Percentiles rank a stretch among this genome's conserved stretches.
phyloP scores from a whole-genome alignment of 2,113 vertebrate species.

The Spermophilus dauricus region DNA sequence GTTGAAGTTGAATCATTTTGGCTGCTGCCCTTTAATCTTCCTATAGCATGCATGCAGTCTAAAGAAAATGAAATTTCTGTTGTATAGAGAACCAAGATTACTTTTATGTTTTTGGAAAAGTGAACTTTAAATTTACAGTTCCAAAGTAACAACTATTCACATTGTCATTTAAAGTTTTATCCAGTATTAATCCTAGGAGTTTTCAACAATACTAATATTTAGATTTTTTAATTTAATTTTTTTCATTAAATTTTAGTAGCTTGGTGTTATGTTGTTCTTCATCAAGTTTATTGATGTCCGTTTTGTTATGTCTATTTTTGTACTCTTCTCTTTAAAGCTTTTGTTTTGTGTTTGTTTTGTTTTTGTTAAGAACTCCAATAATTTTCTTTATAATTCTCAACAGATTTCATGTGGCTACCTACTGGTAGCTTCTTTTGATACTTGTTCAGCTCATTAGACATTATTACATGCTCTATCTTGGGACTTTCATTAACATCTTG shows the following conservation, averaged over 20 bases:
- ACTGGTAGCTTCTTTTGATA: slow-evolving; percentile 41
- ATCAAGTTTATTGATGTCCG: slow-evolving; percentile 37
- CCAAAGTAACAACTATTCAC: slow-evolving; percentile 53
- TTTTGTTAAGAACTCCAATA: slow-evolving; percentile 46
- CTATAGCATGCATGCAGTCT: slow-evolving; percentile 65
- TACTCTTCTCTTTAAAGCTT: slow-evolving; percentile 54
- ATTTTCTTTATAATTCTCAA: slow-evolving; percentile 57
- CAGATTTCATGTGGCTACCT: slow-evolving; percentile 55
- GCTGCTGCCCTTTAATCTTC: slow-evolving; percentile 69
- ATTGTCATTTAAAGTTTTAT: slow-evolving; percentile 68
- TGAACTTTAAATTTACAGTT: slow-evolving; percentile 54
- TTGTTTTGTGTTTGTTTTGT: slow-evolving; percentile 59
- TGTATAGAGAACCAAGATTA: slow-evolving; percentile 49
- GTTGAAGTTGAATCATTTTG: slow-evolving; percentile 67
- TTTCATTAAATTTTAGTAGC: slow-evolving; percentile 56
- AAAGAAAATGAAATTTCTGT: slow-evolving; percentile 57
- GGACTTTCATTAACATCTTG: slow-evolving; percentile 58
- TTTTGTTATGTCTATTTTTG: slow-evolving; percentile 69
- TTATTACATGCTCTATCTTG: slow-evolving; percentile 48
- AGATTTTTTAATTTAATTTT: not conserved
- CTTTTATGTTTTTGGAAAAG: slow-evolving; percentile 58
- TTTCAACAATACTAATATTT: slow-evolving; percentile 60
- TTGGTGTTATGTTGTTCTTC: slow-evolving; percentile 63
- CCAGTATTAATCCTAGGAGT: slow-evolving; percentile 66
- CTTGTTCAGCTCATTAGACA: slow-evolving; percentile 56